These are phyloP conservation scores for Nebria salina DNA, from an alignment of 2,888 invertebrate species.

Conservation along the genomic window DNA sequence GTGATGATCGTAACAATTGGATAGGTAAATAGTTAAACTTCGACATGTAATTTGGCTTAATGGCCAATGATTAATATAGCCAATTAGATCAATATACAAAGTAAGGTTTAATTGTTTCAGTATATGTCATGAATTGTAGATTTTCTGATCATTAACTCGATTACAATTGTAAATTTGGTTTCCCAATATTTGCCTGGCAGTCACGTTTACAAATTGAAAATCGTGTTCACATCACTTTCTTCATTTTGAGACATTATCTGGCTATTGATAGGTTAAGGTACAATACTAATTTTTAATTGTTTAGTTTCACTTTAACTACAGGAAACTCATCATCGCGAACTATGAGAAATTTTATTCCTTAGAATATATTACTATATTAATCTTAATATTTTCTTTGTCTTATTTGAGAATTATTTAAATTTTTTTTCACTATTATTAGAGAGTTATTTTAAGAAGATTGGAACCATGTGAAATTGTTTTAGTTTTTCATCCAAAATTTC, in stretches of 20 bases:
- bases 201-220: conserved; percentile 31
- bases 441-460: too few species aligned
- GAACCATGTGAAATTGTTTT: too few species aligned
- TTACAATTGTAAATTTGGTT: conserved; percentile 44
- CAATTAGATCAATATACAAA: conserved; percentile 21
- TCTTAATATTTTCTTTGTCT: too few species aligned
- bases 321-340: background rate
- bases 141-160: conserved; percentile 35
- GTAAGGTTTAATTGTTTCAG: background rate
- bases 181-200: conserved; percentile 40
- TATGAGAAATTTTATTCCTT: background rate
- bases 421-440: too few species aligned
- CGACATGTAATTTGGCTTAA: conserved; percentile 10
- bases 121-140: conserved; percentile 17
- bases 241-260: conserved; percentile 17
- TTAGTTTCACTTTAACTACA: conserved; percentile 30
- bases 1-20: conserved; percentile 24
- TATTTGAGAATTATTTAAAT: too few species aligned
- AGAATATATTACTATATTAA: background rate
- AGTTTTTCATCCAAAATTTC: too few species aligned
- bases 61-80: conserved; percentile 36
- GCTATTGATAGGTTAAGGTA: conserved; percentile 11
- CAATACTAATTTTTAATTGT: conserved; percentile 33
- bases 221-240: conserved; percentile 27
- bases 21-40: conserved; percentile 20